Base-by-base conservation (phyloP, 2,888 invertebrate genomes). In the Cheilosia impressa region DNA sequence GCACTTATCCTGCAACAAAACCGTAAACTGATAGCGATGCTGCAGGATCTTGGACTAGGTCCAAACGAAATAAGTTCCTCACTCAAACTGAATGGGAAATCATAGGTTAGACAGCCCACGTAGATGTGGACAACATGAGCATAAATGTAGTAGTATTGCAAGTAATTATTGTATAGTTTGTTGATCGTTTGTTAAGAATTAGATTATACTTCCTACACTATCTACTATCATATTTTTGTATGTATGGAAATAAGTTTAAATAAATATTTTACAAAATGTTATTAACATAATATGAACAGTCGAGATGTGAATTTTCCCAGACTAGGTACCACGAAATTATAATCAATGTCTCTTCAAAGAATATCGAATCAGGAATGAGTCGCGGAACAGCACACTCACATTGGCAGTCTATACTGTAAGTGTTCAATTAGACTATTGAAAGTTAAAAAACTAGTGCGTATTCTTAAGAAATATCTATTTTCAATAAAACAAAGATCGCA, bases 1-100 rank as follows among this genome's bases (percentile, higher is more conserved):
- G 88, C 89, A 80, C 85, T 87, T 47, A 89, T 91, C 15, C 87
- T 92, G 88, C 88, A 88, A 34, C 89, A 90, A 69, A 92, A 92
- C 88, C 88, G 89, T n/a, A 89, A 91, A 72, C 78, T 92, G 7
- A 90, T 92, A 57, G 79, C 88, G 43, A 88, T 90, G 78, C 68
- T 91, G 1, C 89, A 89, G 65, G 89, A 90, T 65, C 87, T 91
- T n/a, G 89, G 89, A 1, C 55, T 88, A 6, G 77, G 57, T 7
- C 34, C 57, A 62, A 76, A 66, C 34, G 76, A 85, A 66, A 85
- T 76, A 7, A 71, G 62, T 66, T 55, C 71, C n/a, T 72, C 85
- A 38, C 45, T 73, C 31, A 80, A 73, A 45, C 5, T 80, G 55
- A 72, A 79, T 60, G 72, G 78, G 2, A 80, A 66, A 55, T 62